Percentiles rank a stretch among this genome's conserved stretches.
Evolutionary conservation across 2,888 invertebrate species (phyloP).

Genomic region (Cerceris rybyensis): DNA sequence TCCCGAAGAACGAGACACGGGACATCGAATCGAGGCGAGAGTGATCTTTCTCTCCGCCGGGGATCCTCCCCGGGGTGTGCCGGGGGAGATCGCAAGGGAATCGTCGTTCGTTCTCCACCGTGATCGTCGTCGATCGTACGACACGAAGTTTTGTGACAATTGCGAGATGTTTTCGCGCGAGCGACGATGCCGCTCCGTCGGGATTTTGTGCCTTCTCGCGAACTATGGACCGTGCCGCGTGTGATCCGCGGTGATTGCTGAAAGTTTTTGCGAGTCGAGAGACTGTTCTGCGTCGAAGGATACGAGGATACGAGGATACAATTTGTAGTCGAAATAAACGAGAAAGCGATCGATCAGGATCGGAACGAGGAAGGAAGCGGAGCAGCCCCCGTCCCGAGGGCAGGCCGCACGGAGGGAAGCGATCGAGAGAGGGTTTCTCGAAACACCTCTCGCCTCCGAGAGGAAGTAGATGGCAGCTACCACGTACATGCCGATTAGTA

Average conservation of each 20-base stretch:
- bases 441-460: conserved; percentile 53
- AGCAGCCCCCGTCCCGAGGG: conserved; percentile 11
- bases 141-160: conserved; percentile 4
- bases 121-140: background rate
- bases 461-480: conserved; percentile 94
- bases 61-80: no score
- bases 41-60: no score
- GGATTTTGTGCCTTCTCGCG: conserved; percentile 56
- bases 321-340: no score
- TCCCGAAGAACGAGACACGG: background rate
- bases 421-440: conserved; percentile 78
- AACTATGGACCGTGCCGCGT: conserved; percentile 63
- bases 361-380: background rate
- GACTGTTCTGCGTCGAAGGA: no score
- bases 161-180: conserved; percentile 30
- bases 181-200: conserved; percentile 49
- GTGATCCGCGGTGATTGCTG: conserved; percentile 49
- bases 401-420: conserved; percentile 1
- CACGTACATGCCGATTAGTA: conserved; percentile 93
- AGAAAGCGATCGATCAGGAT: no score
- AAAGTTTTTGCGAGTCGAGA: background rate
- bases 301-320: no score
- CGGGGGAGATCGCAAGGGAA: no score
- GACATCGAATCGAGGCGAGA: no score
- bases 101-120: background rate